These are phyloP conservation scores for Andrena haemorrhoa DNA, from an alignment of 2,888 invertebrate genomes.

Conservation along the genomic window DNA sequence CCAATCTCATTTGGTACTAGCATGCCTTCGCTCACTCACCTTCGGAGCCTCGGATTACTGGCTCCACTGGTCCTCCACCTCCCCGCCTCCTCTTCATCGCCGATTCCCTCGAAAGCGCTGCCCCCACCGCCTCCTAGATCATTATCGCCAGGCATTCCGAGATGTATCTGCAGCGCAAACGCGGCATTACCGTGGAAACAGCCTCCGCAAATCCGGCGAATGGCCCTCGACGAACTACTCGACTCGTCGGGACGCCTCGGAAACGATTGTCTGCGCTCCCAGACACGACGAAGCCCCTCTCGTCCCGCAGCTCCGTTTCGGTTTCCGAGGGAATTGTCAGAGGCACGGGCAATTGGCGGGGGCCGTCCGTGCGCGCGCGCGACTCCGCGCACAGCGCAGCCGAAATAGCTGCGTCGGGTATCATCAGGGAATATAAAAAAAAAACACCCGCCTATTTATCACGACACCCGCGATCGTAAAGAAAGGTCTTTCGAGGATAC, in stretches of 20 bases:
- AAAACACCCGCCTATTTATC: constrained; percentile 63
- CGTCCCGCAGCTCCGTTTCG: not conserved
- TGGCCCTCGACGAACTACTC: constrained; percentile 22
- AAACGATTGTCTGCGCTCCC: constrained; percentile 14
- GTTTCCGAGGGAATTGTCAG: not conserved
- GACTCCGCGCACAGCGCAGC: constrained; percentile 5
- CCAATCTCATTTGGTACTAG: constrained; percentile 77
- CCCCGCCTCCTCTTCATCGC: constrained; percentile 41
- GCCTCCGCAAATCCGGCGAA: constrained; percentile 3
- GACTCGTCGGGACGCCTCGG: not conserved
- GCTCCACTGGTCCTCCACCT: constrained; percentile 42
- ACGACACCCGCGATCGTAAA: constrained; percentile 74
- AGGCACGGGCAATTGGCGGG: not conserved
- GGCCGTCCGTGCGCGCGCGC: not conserved
- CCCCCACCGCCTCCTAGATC: constrained; percentile 69
- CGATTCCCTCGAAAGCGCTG: constrained; percentile 55
- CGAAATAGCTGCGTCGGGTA: constrained; percentile 64
- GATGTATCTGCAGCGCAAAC: constrained; percentile 67
- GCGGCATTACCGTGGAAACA: constrained; percentile 55
- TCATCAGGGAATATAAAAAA: constrained; percentile 63
- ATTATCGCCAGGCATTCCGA: constrained; percentile 75
- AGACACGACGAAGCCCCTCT: not conserved
- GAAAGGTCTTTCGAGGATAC: constrained; percentile 73
- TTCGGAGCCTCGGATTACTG: constrained; percentile 68
- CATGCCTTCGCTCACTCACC: constrained; percentile 72